Percentiles rank a stretch among this genome's conserved stretches.
Conservation (phyloP, 2,888 invertebrate species). For the Lumbricus terrestris region DNA sequence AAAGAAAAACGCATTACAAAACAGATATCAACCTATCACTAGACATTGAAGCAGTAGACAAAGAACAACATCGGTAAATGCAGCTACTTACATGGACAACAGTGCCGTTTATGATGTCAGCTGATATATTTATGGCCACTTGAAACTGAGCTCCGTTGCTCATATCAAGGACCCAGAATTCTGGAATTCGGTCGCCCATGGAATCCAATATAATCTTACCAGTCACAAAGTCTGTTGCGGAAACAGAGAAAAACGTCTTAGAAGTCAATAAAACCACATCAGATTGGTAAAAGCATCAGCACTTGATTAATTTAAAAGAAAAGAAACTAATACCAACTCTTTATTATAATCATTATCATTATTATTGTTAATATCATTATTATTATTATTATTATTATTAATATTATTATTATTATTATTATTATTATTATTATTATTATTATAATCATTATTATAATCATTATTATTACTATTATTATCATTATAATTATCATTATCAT, state of each 20-base stretch:
- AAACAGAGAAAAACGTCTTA: not conserved
- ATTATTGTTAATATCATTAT: too few relatives aligned
- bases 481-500: too few relatives aligned
- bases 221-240: slow-evolving; percentile 31
- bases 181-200: slow-evolving; percentile 39
- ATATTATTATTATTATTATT: too few relatives aligned
- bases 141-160: slow-evolving; percentile 27
- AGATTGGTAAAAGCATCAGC: not conserved
- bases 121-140: slow-evolving; percentile 22
- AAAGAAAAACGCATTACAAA: not conserved
- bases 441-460: too few relatives aligned
- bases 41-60: not conserved
- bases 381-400: too few relatives aligned
- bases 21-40: not conserved
- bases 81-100: not conserved
- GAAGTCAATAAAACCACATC: not conserved
- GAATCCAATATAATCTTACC: slow-evolving; percentile 35
- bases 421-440: too few relatives aligned
- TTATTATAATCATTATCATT: too few relatives aligned
- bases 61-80: not conserved
- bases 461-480: too few relatives aligned
- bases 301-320: not conserved
- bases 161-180: slow-evolving; percentile 41
- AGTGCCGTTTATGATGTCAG: slow-evolving; percentile 12
- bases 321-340: not conserved